Percentiles rank a stretch among this genome's conserved stretches.
Conservation (phyloP, 2,113 vertebrate species). For the Ceratotherium simum region DNA sequence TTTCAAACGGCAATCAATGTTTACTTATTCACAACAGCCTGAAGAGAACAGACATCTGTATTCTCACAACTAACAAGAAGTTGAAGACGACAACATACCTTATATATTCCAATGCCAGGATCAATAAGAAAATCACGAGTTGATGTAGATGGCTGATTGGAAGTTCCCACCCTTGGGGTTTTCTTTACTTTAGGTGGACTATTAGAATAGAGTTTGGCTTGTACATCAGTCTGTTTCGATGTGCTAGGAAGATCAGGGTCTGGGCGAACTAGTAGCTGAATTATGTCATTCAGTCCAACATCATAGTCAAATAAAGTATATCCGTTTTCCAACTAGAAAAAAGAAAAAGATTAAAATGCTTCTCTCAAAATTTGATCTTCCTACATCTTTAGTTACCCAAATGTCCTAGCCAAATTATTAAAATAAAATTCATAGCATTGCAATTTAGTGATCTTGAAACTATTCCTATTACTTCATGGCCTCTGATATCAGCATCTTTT, state of each 20-base stretch:
- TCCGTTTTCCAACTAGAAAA: slow-evolving; percentile 96
- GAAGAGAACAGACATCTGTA: slow-evolving; percentile 39
- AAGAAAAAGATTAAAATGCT: slow-evolving; percentile 68
- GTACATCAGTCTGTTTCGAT: slow-evolving; percentile 88
- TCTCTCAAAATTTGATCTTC: slow-evolving; percentile 49
- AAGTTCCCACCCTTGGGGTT: slow-evolving; percentile 83
- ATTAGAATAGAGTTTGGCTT: slow-evolving; percentile 83
- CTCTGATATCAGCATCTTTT: slow-evolving; percentile 42
- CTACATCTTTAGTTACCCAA: slow-evolving; percentile 1
- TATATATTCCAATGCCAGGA: slow-evolving; percentile 95
- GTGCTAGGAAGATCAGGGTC: slow-evolving; percentile 92
- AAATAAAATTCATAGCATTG: background rate
- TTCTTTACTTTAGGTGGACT: slow-evolving; percentile 91
- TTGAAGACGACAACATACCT: slow-evolving; percentile 88
- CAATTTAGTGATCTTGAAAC: slow-evolving; percentile 41
- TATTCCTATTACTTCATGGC: background rate
- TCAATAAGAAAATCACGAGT: slow-evolving; percentile 91
- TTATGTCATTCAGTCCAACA: slow-evolving; percentile 98
- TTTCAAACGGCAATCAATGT: slow-evolving; percentile 42
- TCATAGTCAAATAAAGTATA: slow-evolving; percentile 99
- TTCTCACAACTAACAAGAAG: slow-evolving; percentile 48
- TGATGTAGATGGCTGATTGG: slow-evolving; percentile 93
- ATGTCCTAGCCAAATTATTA: slow-evolving; percentile 11
- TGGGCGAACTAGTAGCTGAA: slow-evolving; percentile 97
- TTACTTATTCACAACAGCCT: slow-evolving; percentile 42